phyloP scores from a whole-genome alignment of 2,888 invertebrate genomes.

The Nasonovia ribisnigri region DNA sequence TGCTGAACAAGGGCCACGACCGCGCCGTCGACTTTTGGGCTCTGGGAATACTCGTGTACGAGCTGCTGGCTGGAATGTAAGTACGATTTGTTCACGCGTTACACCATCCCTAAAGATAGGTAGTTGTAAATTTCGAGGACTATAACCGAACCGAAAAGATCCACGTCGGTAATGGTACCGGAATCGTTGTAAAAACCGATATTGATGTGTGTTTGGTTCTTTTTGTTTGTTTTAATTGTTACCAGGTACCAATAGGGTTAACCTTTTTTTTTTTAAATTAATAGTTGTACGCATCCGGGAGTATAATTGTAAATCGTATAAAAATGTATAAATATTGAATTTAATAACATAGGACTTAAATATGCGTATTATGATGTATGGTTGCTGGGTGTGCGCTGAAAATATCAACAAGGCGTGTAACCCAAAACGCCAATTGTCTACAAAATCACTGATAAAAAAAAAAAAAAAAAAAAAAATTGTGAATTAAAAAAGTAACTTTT shows the following conservation, averaged over 20 bases:
- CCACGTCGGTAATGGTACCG: not conserved
- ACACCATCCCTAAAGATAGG: not conserved
- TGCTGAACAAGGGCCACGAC: conserved; percentile 81
- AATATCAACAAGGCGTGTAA: not conserved
- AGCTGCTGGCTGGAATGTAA: conserved; percentile 79
- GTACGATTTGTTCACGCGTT: conserved; percentile 68
- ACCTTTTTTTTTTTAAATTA: no score
- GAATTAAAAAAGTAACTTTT: not conserved
- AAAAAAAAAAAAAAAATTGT: not conserved
- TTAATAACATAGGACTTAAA: not conserved
- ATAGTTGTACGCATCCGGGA: no score
- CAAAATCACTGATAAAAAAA: not conserved
- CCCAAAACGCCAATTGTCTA: not conserved
- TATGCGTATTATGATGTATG: not conserved
- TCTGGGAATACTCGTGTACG: conserved; percentile 77
- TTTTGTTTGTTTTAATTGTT: not conserved
- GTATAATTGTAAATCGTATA: no score
- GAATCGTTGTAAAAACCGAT: not conserved
- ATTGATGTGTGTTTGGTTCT: not conserved
- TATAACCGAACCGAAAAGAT: not conserved
- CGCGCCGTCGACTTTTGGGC: conserved; percentile 82
- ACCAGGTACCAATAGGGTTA: not conserved
- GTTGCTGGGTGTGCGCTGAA: not conserved
- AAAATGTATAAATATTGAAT: no score
- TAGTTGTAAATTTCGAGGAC: not conserved